Conservation (phyloP, 2,888 invertebrate species). For the Ametastegia equiseti region DNA sequence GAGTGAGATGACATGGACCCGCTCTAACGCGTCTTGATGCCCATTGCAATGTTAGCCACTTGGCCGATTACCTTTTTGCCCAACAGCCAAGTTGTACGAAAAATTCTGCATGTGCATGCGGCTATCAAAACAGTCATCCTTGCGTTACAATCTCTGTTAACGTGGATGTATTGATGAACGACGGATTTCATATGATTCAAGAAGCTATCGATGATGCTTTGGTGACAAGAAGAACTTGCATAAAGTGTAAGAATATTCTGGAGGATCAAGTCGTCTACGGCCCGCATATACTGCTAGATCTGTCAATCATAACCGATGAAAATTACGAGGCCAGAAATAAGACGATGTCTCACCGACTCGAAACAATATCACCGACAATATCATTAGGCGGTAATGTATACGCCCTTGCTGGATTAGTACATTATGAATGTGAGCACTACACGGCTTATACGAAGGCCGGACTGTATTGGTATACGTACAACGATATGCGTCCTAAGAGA, state of each 20-base stretch:
- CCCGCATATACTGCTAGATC: background rate
- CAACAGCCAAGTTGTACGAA: background rate
- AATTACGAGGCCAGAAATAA: background rate
- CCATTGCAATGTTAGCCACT: constrained; percentile 23
- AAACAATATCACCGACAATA: background rate
- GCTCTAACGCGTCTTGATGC: constrained; percentile 21
- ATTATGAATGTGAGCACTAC: background rate
- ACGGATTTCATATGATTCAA: constrained; percentile 45
- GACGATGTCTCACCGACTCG: background rate
- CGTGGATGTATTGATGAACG: constrained; percentile 30
- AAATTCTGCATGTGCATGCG: constrained; percentile 76
- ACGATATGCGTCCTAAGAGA: background rate
- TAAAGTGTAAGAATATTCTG: background rate
- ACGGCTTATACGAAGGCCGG: background rate
- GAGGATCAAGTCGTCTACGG: constrained; percentile 6
- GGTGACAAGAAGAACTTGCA: background rate
- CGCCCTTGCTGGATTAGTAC: background rate
- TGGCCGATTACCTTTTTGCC: constrained; percentile 26
- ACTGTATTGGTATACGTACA: constrained; percentile 8
- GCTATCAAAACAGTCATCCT: background rate
- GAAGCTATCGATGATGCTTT: constrained; percentile 26
- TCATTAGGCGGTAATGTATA: background rate
- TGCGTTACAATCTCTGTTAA: background rate
- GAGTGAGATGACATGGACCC: too few species aligned
- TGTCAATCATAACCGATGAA: constrained; percentile 7